Conservation (phyloP, 2,113 vertebrate genomes). For the Larimichthys crocea region DNA sequence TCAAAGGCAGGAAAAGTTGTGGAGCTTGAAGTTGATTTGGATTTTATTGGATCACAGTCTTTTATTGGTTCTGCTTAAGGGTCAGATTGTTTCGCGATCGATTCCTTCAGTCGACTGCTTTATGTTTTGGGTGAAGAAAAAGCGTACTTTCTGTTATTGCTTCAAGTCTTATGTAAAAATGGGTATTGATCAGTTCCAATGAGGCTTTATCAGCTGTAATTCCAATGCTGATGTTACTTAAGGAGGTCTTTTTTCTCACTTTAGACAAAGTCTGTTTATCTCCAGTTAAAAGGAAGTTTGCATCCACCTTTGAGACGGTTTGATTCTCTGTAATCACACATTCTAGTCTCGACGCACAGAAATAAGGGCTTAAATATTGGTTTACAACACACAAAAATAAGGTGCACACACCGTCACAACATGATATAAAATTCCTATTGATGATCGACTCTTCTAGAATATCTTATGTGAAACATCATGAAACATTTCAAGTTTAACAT, state of each 20-base stretch:
- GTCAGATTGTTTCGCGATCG: slow-evolving; percentile 40
- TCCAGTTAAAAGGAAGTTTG: neutral
- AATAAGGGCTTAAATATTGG: neutral
- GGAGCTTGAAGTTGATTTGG: slow-evolving; percentile 40
- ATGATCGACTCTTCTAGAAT: neutral
- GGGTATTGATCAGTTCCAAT: slow-evolving; percentile 22
- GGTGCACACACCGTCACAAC: neutral
- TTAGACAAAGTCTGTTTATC: neutral
- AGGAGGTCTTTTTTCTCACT: neutral
- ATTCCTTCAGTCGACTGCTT: slow-evolving; percentile 35
- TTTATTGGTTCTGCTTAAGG: slow-evolving; percentile 49
- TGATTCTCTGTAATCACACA: slow-evolving; percentile 3
- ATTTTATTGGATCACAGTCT: slow-evolving; percentile 38
- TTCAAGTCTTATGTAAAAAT: slow-evolving; percentile 8
- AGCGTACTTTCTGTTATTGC: slow-evolving; percentile 10
- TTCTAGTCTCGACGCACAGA: neutral
- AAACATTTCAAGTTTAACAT: neutral
- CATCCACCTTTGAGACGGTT: neutral
- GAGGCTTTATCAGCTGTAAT: slow-evolving; percentile 19
- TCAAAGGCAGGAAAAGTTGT: slow-evolving; percentile 27
- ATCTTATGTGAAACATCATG: neutral
- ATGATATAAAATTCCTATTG: neutral
- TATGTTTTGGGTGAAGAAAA: slow-evolving; percentile 24
- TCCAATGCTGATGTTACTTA: slow-evolving; percentile 1
- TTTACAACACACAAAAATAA: neutral